These are phyloP conservation scores for Saccostrea cuccullata DNA, from an alignment of 1,140 invertebrate genomes.

Conservation along the genomic window DNA sequence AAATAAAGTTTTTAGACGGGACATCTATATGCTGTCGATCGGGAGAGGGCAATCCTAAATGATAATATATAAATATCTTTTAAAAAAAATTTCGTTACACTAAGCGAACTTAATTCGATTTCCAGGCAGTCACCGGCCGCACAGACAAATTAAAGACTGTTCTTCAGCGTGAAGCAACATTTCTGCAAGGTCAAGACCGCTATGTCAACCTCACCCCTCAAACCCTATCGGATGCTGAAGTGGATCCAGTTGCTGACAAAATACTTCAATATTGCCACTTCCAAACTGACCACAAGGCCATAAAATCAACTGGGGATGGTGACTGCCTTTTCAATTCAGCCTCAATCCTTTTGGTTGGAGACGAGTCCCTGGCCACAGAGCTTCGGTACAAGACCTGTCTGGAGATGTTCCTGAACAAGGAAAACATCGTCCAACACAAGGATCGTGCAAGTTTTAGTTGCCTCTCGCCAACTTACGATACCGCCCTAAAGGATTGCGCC, in stretches of 20 bases:
- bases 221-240: background rate
- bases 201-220: background rate
- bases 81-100: background rate
- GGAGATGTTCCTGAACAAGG: constrained; percentile 33
- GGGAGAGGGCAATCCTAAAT: no score
- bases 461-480: constrained; percentile 1
- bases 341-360: background rate
- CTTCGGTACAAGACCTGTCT: constrained; percentile 38
- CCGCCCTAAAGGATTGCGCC: constrained; percentile 4
- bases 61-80: no score
- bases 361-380: constrained; percentile 17
- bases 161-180: background rate
- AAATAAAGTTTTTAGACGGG: no score
- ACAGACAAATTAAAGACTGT: background rate
- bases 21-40: no score
- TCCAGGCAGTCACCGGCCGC: background rate
- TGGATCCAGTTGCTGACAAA: constrained; percentile 4
- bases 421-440: constrained; percentile 1
- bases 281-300: background rate
- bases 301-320: constrained; percentile 32
- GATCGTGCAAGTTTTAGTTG: background rate
- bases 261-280: background rate
- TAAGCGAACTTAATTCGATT: background rate
- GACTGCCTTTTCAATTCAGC: constrained; percentile 42
- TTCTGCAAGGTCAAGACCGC: background rate